Conservation (phyloP, 2,113 vertebrate species). For the Festucalex cinctus region DNA sequence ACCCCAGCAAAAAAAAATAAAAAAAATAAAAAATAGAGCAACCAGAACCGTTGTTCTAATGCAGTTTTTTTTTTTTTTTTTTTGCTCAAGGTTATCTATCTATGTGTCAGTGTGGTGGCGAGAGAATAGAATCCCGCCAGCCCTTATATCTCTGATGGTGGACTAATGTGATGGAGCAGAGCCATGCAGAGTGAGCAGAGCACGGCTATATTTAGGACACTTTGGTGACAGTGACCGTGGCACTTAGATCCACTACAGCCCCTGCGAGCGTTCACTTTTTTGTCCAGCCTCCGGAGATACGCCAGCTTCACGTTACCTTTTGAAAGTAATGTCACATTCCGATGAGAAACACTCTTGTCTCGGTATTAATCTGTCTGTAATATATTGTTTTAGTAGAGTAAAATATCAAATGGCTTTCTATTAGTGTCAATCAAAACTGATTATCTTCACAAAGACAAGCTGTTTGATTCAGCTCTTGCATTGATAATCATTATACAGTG, state of each 20-base stretch:
- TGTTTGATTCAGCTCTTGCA: not conserved
- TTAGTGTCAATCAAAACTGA: not conserved
- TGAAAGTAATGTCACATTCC: conserved; percentile 49
- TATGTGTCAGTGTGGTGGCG: conserved; percentile 22
- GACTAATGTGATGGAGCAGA: conserved; percentile 57
- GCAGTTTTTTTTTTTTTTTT: conserved; percentile 12
- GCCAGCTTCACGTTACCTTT: conserved; percentile 39
- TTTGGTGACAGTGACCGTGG: conserved; percentile 49
- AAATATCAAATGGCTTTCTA: conserved; percentile 5
- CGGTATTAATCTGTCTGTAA: not conserved
- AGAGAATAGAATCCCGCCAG: conserved; percentile 25
- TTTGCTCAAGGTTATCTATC: conserved; percentile 23
- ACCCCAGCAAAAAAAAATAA: not conserved
- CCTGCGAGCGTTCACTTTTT: conserved; percentile 47
- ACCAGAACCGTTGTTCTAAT: conserved; percentile 8
- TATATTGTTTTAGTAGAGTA: not conserved
- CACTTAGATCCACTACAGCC: conserved; percentile 52
- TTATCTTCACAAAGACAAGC: not conserved
- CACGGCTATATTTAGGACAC: conserved; percentile 61
- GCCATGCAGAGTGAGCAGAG: conserved; percentile 31
- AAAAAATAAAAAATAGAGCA: conserved; percentile 9
- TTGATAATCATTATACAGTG: not conserved
- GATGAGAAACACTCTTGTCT: conserved; percentile 39
- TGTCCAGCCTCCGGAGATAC: conserved; percentile 50
- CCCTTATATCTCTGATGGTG: conserved; percentile 33